Evolutionary conservation across 2,888 invertebrate genomes (phyloP).

Genomic region (Idaea biselata): DNA sequence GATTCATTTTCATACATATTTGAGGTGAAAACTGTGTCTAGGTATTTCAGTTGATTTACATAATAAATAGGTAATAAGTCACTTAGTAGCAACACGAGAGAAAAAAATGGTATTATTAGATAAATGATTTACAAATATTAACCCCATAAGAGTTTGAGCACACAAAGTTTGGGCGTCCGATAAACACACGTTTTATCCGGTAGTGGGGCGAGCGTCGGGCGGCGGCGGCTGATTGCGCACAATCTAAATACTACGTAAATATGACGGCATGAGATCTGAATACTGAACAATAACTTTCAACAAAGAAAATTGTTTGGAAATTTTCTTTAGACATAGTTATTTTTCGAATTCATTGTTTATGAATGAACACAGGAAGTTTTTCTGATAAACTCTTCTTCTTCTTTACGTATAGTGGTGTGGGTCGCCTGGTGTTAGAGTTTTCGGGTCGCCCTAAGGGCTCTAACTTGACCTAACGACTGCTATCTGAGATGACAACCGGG

Average conservation of each 20-base stretch:
- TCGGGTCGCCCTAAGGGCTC: too few relatives aligned
- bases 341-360: neutral
- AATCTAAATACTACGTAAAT: conserved; percentile 24
- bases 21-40: too few relatives aligned
- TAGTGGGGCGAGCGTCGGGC: neutral
- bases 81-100: too few relatives aligned
- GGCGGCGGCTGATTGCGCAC: conserved; percentile 31
- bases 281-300: conserved; percentile 7
- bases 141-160: neutral
- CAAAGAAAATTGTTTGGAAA: conserved; percentile 7
- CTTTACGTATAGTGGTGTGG: too few relatives aligned
- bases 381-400: too few relatives aligned
- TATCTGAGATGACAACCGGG: too few relatives aligned
- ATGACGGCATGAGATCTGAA: conserved; percentile 24
- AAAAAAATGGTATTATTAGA: too few relatives aligned
- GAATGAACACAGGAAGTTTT: neutral
- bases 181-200: neutral
- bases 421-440: too few relatives aligned
- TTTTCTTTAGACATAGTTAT: conserved; percentile 9
- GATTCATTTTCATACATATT: too few relatives aligned
- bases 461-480: too few relatives aligned
- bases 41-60: too few relatives aligned
- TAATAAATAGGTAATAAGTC: too few relatives aligned
- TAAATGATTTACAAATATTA: neutral
- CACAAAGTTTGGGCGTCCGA: neutral